These are phyloP conservation scores for Enteromius treurensis DNA, from an alignment of 2,797 vertebrate species.

Conservation along the genomic window DNA sequence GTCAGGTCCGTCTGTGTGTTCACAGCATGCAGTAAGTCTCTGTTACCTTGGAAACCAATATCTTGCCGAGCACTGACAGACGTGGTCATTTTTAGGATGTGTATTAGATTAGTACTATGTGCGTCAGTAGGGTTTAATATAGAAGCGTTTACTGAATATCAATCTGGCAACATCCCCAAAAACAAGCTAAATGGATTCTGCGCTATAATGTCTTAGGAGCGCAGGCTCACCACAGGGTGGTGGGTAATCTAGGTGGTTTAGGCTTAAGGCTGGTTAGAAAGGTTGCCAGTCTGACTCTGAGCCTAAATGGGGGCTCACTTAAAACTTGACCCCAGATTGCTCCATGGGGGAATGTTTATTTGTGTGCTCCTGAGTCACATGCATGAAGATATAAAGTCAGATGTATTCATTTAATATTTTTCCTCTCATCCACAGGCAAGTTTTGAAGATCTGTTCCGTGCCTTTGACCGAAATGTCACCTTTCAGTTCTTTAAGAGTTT, in stretches of 20 bases:
- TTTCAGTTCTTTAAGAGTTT: conserved; percentile 98
- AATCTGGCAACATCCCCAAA: conserved; percentile 30
- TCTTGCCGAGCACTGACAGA: conserved; percentile 44
- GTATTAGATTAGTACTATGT: conserved; percentile 58
- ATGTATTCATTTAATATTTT: conserved; percentile 8
- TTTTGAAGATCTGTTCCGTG: conserved; percentile 90
- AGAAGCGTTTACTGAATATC: conserved; percentile 53
- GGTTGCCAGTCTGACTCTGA: background rate
- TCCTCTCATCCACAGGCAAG: conserved; percentile 73
- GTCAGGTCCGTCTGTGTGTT: conserved; percentile 19
- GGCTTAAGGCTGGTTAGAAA: conserved; percentile 7
- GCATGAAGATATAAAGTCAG: background rate
- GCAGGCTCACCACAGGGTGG: background rate
- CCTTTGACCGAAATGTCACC: conserved; percentile 87
- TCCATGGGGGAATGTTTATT: background rate
- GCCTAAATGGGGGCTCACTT: background rate
- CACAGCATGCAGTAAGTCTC: conserved; percentile 39
- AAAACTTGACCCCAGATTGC: conserved; percentile 2
- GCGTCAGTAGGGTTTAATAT: conserved; percentile 58
- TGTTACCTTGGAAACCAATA: conserved; percentile 60
- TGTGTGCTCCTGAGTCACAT: background rate
- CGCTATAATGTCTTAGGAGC: background rate
- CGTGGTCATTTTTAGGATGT: conserved; percentile 53
- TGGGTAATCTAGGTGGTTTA: background rate
- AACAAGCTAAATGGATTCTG: conserved; percentile 22